Evolutionary conservation across 2,113 vertebrate genomes (phyloP), one percentile per base, ranked within the genome.

Genomic region (Crypturellus undulatus): DNA sequence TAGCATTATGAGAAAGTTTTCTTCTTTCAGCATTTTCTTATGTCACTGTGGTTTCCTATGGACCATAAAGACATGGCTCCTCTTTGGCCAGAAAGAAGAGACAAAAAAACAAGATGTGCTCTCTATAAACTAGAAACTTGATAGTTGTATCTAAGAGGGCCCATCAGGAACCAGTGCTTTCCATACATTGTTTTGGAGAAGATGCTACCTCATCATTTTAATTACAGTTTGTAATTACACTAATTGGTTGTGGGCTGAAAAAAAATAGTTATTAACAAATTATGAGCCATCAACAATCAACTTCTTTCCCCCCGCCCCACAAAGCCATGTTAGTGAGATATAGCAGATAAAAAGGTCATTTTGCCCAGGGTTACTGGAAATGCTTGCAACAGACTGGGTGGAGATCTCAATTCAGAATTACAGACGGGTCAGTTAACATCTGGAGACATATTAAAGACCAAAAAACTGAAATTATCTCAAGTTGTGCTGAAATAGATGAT

Each of bases 341-440:
- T 18, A 40, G 69, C 67, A 58, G 49, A 12, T 25, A 38, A 4
- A 62, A 79, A 22, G 30, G 14, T 28, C 42, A 24, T 16, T 16
- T 3, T 56, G 38, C 42, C 26, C 60, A 26, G 1, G 9, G 5
- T 5, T 4, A 3, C 25, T 52, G 68, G 8, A n/a, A 90, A 79
- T 2, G 3, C 0, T 0, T 3, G 24, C 25, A 32, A 3, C 28
- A 77, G 36, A 19, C 4, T 38, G 28, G 11, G 58, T 58, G 9
- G 54, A 70, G 26, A 0, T 58, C 54, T 49, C 63, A 43, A 18
- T 0, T n/a, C 28, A 32, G 40, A 32, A 62, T 26, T 72, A 90
- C 12, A 2, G 18, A 24, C 38, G 12, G 8, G 5, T 2, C 19
- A 20, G 6, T 28, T 52, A 64, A 38, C 18, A 43, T 26, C 15